Evolutionary conservation across 1,140 invertebrate species (phyloP), one percentile per base, ranked within the genome.

Genomic region (Thalassaphorura encarpata): DNA sequence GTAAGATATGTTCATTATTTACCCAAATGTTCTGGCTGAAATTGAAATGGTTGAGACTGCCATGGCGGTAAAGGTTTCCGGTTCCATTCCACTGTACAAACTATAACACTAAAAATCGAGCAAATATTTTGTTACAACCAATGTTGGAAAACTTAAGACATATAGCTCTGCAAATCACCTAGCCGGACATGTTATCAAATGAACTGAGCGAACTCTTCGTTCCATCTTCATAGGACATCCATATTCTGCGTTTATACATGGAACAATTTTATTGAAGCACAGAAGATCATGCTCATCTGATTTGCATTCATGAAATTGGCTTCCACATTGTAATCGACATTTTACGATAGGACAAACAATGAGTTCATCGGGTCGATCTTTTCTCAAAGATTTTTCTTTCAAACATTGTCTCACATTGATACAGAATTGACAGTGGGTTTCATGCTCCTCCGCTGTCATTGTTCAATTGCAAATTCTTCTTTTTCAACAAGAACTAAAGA

Each of bases 11-110:
- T 13, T 11, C 8, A 43, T 23, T 43, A 43, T 21, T 21, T 11
- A 43, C 11, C 11, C 19, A 11, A 43, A 13, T 43, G 6, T 11
- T 13, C 42, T 43, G 6, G 19, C 18, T 43, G 16, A 18, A 11
- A 43, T 43, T 23, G 42, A 21, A 21, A 43, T 13, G 56, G 46
- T 52, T n/a, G 48, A 29, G 23, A 42, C 40, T 52, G 55, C 46
- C 36, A 50, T 18, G 46, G 54, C 23, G 49, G n/a, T 13, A 58
- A 19, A 23, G 58, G 55, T 54, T 54, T 58, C 24, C 62, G 48
- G 39, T 61, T 64, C 58, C 59, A 61, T 53, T 64, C 62, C 46
- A 64, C 57, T 11, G 58, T 58, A 40, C 62, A 64, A 11, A 56
- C 62, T 5, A 64, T 40, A 18, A 64, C 62, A 52, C 62, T 64